A percentile compares a stretch with the other conserved stretches of the same genome.
Evolutionary conservation across 1,140 invertebrate species (phyloP).

Genomic region (Nasonia longicornis): DNA sequence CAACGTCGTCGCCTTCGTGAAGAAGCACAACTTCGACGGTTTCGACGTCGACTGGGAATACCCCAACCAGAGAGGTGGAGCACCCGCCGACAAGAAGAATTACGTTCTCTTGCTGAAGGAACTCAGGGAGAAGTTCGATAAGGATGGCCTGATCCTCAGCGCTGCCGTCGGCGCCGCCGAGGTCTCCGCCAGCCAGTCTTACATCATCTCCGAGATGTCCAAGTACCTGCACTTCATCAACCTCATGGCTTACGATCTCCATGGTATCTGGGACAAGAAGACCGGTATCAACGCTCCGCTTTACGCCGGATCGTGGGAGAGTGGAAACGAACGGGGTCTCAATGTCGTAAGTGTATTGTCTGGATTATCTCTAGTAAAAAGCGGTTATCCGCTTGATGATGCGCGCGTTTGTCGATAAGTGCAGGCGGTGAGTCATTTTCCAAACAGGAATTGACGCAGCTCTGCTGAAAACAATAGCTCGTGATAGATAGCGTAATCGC

Average conservation of each 20-base stretch:
- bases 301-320: slow-evolving; percentile 53
- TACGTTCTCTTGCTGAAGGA: slow-evolving; percentile 71
- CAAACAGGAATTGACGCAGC: too few relatives aligned
- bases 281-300: slow-evolving; percentile 76
- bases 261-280: slow-evolving; percentile 73
- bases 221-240: slow-evolving; percentile 73
- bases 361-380: not conserved
- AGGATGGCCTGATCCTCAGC: slow-evolving; percentile 69
- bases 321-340: not conserved
- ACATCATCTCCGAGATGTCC: slow-evolving; percentile 71
- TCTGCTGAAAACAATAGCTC: too few relatives aligned
- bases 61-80: slow-evolving; percentile 55
- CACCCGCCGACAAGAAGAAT: slow-evolving; percentile 67
- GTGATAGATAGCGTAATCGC: too few relatives aligned
- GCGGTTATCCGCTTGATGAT: too few relatives aligned
- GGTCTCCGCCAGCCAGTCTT: slow-evolving; percentile 70
- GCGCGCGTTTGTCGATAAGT: too few relatives aligned
- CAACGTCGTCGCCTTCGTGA: slow-evolving; percentile 52
- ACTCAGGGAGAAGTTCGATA: slow-evolving; percentile 71
- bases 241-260: slow-evolving; percentile 81
- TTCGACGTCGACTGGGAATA: slow-evolving; percentile 70
- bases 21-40: slow-evolving; percentile 57
- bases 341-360: slow-evolving; percentile 28
- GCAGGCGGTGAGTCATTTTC: too few relatives aligned
- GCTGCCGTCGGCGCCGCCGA: slow-evolving; percentile 75